Evolutionary conservation across 2,888 invertebrate species (phyloP).

Genomic region (Noctua comes): DNA sequence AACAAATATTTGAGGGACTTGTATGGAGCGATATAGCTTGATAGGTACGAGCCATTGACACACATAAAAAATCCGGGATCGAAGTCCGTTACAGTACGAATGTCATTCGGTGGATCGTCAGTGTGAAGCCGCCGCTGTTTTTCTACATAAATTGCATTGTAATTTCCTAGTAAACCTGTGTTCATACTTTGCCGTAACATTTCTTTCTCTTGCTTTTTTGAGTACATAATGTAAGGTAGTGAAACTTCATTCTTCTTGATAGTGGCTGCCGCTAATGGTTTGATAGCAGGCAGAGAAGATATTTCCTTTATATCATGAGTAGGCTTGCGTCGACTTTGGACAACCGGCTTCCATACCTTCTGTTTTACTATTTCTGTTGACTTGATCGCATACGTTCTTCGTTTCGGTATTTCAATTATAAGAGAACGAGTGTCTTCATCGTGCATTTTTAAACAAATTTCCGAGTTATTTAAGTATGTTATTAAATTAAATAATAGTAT

Average conservation of each 20-base stretch:
- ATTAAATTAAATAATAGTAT: not conserved
- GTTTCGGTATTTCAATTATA: constrained; percentile 72
- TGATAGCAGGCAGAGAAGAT: constrained; percentile 68
- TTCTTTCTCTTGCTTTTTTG: constrained; percentile 72
- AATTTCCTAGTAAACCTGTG: constrained; percentile 73
- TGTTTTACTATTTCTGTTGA: constrained; percentile 50
- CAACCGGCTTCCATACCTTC: constrained; percentile 43
- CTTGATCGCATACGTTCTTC: constrained; percentile 61
- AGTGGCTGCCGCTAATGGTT: constrained; percentile 67
- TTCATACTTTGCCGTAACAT: constrained; percentile 70
- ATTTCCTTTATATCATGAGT: constrained; percentile 63
- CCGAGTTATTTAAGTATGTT: not conserved
- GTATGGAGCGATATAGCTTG: constrained; percentile 71
- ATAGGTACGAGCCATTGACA: constrained; percentile 71
- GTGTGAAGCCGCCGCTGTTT: constrained; percentile 72
- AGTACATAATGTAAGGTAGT: constrained; percentile 76
- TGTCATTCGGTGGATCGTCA: constrained; percentile 71
- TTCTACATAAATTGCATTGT: constrained; percentile 77
- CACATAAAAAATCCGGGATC: constrained; percentile 77
- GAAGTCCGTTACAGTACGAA: constrained; percentile 74
- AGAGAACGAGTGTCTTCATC: constrained; percentile 70
- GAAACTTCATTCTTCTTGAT: constrained; percentile 75
- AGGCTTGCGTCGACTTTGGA: constrained; percentile 59
- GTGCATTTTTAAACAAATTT: constrained; percentile 56
- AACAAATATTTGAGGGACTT: constrained; percentile 76